These are phyloP conservation scores for Hormaphis cornu DNA, from an alignment of 1,140 invertebrate genomes.

Conservation along the genomic window DNA sequence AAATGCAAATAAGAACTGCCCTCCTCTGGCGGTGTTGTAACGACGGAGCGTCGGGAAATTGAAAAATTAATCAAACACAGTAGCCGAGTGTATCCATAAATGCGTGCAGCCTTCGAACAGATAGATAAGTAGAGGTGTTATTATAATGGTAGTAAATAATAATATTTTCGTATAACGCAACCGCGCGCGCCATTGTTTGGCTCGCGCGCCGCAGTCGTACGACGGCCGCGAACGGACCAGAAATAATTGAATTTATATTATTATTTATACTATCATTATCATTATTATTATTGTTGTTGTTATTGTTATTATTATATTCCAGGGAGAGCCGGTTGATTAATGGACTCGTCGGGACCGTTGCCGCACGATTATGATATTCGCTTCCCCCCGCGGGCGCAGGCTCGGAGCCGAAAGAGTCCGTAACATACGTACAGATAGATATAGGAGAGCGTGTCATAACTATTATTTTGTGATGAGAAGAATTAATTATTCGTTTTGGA, in stretches of 20 bases:
- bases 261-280: too few relatives aligned
- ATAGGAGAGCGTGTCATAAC: too few relatives aligned
- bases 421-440: background rate
- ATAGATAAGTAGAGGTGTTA: too few relatives aligned
- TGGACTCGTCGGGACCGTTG: background rate
- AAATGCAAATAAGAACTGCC: too few relatives aligned
- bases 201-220: background rate
- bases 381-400: background rate
- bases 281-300: too few relatives aligned
- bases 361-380: conserved; percentile 30
- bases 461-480: too few relatives aligned
- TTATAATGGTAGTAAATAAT: background rate
- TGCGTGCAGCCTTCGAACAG: background rate
- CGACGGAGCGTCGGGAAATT: too few relatives aligned
- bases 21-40: too few relatives aligned
- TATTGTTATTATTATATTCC: too few relatives aligned
- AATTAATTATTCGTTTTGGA: too few relatives aligned
- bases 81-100: background rate
- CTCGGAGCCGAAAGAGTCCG: background rate
- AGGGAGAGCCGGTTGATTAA: conserved; percentile 27
- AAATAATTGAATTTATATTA: conserved; percentile 29
- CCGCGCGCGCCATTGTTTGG: background rate
- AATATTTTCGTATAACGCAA: background rate
- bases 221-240: background rate
- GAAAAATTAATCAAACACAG: conserved; percentile 1